Evolutionary conservation across 2,888 invertebrate species (phyloP).

Genomic region (Drosophila algonquin): DNA sequence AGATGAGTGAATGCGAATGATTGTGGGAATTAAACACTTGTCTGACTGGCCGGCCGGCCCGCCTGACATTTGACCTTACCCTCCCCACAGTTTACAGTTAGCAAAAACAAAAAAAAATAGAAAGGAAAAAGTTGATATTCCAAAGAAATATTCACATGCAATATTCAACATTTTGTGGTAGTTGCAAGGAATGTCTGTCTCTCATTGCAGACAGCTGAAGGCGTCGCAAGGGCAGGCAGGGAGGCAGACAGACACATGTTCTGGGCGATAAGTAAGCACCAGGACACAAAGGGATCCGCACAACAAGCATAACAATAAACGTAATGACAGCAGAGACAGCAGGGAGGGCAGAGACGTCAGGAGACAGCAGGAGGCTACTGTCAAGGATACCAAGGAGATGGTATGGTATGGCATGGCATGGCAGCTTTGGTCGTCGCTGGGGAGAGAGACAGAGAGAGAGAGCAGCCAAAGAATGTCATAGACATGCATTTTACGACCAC

Average conservation of each 20-base stretch:
- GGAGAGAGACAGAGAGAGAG: constrained; percentile 27
- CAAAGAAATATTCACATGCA: constrained; percentile 10
- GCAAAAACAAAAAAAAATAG: constrained; percentile 14
- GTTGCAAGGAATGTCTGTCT: constrained; percentile 29
- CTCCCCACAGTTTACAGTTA: constrained; percentile 38
- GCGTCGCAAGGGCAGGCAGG: constrained; percentile 22
- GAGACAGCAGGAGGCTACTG: constrained; percentile 27
- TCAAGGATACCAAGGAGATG: constrained; percentile 23
- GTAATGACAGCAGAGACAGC: constrained; percentile 50
- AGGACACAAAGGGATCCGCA: constrained; percentile 16
- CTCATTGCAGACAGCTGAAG: constrained; percentile 28
- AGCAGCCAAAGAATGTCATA: constrained; percentile 25
- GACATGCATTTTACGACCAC: constrained; percentile 10
- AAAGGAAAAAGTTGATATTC: constrained; percentile 13
- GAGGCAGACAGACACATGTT: constrained; percentile 52
- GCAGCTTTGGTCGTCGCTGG: constrained; percentile 28
- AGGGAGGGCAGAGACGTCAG: no score
- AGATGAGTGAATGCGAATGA: constrained; percentile 3
- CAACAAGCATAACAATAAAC: constrained; percentile 60
- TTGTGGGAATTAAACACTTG: constrained; percentile 33
- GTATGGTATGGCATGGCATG: constrained; percentile 39
- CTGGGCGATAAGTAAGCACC: constrained; percentile 59
- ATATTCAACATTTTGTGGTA: constrained; percentile 29
- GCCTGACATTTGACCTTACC: constrained; percentile 62
- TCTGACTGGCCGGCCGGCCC: background rate